Percentiles rank a stretch among this genome's conserved stretches.
Evolutionary conservation across 1,140 invertebrate species (phyloP).

Genomic region (Danaus melanippus): DNA sequence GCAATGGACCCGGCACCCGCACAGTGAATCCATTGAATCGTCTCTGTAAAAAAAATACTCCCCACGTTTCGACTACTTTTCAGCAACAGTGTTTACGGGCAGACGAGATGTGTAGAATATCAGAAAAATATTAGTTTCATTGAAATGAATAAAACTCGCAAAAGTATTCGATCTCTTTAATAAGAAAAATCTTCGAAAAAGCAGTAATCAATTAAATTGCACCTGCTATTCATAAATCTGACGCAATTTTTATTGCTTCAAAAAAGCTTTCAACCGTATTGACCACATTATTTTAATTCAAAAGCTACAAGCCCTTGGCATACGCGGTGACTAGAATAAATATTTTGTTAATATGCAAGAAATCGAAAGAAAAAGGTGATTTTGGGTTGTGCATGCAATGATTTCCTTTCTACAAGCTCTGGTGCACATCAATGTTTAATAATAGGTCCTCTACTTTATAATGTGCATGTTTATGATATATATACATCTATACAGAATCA

Average conservation of each 20-base stretch:
- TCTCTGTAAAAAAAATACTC: no score
- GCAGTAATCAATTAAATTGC: conserved; percentile 12
- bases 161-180: no score
- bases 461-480: conserved; percentile 11
- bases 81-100: no score
- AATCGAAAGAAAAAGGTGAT: no score
- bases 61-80: no score
- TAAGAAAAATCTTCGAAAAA: conserved; percentile 23
- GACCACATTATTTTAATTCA: conserved; percentile 17
- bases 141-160: no score
- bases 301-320: no score
- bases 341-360: conserved; percentile 14
- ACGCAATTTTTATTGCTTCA: conserved; percentile 18
- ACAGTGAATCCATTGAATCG: no score
- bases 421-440: conserved; percentile 18
- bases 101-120: no score
- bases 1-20: no score
- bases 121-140: no score
- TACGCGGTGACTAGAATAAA: no score
- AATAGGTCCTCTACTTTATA: conserved; percentile 12
- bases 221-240: conserved; percentile 3
- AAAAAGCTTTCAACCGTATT: conserved; percentile 21
- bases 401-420: conserved; percentile 11
- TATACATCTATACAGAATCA: conserved; percentile 1
- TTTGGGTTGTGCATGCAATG: conserved; percentile 7